Conservation (phyloP, 1,140 invertebrate species). For the Eueides isabella region DNA sequence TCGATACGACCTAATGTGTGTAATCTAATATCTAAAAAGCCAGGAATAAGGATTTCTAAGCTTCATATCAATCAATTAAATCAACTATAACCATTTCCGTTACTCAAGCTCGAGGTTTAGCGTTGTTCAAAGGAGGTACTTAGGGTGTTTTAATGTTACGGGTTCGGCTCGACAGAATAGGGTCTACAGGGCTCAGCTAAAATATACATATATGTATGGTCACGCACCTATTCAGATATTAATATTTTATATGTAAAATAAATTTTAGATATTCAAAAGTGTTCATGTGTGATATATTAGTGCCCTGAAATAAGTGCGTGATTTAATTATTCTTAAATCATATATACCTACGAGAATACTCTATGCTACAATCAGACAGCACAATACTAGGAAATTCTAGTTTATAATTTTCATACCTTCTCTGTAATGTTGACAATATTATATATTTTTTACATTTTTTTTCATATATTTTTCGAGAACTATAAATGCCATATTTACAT, state of each 20-base stretch:
- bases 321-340: slow-evolving; percentile 30
- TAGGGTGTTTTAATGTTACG: slow-evolving; percentile 69
- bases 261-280: slow-evolving; percentile 11
- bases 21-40: slow-evolving; percentile 64
- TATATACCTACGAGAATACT: slow-evolving; percentile 42
- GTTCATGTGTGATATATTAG: slow-evolving; percentile 22
- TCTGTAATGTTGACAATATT: slow-evolving; percentile 46
- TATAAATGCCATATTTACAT: slow-evolving; percentile 48
- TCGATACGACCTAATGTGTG: slow-evolving; percentile 40
- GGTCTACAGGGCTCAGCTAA: slow-evolving; percentile 57
- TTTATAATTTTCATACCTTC: slow-evolving; percentile 60
- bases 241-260: not conserved
- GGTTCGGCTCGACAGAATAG: slow-evolving; percentile 80
- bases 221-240: slow-evolving; percentile 38
- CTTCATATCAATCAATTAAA: slow-evolving; percentile 59
- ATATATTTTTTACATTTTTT: slow-evolving; percentile 16
- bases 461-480: slow-evolving; percentile 8
- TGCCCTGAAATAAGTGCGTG: slow-evolving; percentile 36
- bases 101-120: slow-evolving; percentile 65
- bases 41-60: slow-evolving; percentile 67
- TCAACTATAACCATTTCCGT: slow-evolving; percentile 52
- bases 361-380: slow-evolving; percentile 59
- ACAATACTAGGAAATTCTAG: slow-evolving; percentile 56
- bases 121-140: slow-evolving; percentile 58
- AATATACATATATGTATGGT: slow-evolving; percentile 32